Evolutionary conservation across 2,113 vertebrate genomes (phyloP).

Genomic region (Litocranius walleri): DNA sequence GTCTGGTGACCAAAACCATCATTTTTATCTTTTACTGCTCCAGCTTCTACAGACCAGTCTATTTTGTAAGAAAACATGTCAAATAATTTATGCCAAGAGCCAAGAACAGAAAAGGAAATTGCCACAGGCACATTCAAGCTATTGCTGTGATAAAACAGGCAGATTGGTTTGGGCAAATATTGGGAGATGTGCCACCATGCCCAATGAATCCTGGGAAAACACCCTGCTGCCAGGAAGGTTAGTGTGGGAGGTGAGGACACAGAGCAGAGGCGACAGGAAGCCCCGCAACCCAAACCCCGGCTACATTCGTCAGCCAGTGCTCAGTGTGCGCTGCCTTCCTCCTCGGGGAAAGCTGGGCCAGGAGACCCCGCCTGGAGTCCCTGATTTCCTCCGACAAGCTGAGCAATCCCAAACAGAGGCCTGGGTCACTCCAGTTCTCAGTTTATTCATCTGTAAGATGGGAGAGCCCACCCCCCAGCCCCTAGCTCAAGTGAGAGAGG

Average conservation of each 20-base stretch:
- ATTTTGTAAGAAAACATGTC: conserved; percentile 42
- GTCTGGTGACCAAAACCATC: neutral
- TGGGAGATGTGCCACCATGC: neutral
- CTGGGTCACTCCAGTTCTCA: neutral
- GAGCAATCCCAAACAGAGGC: neutral
- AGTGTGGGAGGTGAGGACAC: neutral
- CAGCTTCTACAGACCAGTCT: neutral
- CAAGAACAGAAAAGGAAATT: conserved; percentile 36
- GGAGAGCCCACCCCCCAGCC: neutral
- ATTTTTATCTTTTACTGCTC: neutral
- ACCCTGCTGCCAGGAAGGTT: neutral
- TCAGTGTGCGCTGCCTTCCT: neutral
- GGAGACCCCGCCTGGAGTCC: neutral
- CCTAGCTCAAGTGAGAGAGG: neutral
- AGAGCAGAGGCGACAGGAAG: neutral
- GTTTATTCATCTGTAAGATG: neutral
- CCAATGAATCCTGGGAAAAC: neutral
- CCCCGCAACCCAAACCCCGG: neutral
- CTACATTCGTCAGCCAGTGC: neutral
- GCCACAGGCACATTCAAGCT: conserved; percentile 25
- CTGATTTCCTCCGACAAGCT: neutral
- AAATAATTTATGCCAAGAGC: conserved; percentile 16
- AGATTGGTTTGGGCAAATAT: conserved; percentile 10
- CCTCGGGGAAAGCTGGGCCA: neutral
- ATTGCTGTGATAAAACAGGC: neutral